phyloP scores from a whole-genome alignment of 2,888 invertebrate genomes.

The Globia sparganii region DNA sequence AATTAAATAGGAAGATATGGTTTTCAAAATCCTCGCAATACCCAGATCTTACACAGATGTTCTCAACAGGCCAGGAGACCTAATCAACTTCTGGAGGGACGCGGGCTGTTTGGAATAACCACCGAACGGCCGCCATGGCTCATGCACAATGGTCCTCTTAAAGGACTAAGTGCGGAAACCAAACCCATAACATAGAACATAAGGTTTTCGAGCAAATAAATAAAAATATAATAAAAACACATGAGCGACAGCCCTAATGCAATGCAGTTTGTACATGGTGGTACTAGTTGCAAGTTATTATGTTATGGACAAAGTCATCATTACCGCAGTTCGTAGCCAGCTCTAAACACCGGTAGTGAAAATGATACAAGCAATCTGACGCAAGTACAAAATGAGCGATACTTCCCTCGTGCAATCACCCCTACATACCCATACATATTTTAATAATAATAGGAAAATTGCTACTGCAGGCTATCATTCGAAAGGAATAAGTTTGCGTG shows the following conservation, averaged over 20 bases:
- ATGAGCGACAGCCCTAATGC: slow-evolving; percentile 35
- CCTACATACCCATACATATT: slow-evolving; percentile 70
- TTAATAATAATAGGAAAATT: slow-evolving; percentile 86
- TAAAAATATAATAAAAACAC: background rate
- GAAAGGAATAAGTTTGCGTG: slow-evolving; percentile 76
- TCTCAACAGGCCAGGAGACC: no score
- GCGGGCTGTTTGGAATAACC: no score
- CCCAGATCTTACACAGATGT: no score
- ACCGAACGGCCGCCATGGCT: no score
- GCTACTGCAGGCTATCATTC: slow-evolving; percentile 83
- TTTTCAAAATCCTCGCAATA: background rate
- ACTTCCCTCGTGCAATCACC: slow-evolving; percentile 71
- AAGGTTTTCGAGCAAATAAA: background rate
- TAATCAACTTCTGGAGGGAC: no score
- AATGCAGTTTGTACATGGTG: slow-evolving; percentile 19
- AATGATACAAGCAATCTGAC: slow-evolving; percentile 74
- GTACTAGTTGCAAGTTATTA: slow-evolving; percentile 45
- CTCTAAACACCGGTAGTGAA: slow-evolving; percentile 68
- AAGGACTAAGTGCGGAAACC: no score
- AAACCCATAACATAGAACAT: no score
- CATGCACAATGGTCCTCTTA: no score
- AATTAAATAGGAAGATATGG: background rate
- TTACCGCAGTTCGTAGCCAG: slow-evolving; percentile 52
- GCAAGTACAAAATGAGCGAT: slow-evolving; percentile 79
- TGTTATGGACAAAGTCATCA: slow-evolving; percentile 58